Base-by-base conservation (phyloP, 2,888 invertebrate species). In the Electrophaes corylata region DNA sequence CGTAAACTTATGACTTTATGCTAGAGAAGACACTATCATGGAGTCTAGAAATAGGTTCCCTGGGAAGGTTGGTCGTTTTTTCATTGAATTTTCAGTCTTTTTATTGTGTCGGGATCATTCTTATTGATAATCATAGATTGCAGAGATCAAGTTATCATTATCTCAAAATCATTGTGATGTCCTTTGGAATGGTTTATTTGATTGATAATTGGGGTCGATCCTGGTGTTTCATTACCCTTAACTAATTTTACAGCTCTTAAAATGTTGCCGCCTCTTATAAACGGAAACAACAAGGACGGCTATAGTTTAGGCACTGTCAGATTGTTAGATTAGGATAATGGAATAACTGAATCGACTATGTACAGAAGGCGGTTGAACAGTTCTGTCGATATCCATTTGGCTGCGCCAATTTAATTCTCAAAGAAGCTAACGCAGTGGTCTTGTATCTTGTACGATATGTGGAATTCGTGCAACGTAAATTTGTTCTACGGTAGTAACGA, bases 81-180 rank as follows among this genome's bases (percentile, higher is more conserved):
- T 29, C 2, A 29, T 29, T 2, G 1, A 10, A 29, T 44, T 62
- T 69, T 41, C 20, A 56, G 58, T 53, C 51, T 44, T 37, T 18
- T 60, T n/a, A 53, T 47, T 65, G 62, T 65, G 62, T 53, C 53
- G 60, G 58, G 5, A 18, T 40, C 49, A 49, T 49, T 12, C 4
- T 12, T 29, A 48, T 49, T 4, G 33, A 35, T 43, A 43, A 19
- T 41, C 19, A 46, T 12, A 35, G 46, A 20, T 35, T 8, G 35
- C 35, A 23, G 35, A 11, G 35, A 37, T 23, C 20, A 35, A 35
- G 46, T 46, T 46, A 18, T 31, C 56, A 56, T 57, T 54, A 57
- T 48, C 43, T 46, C 20, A 47, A 35, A 16, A 18, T 37, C 50
- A 49, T 55, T 47, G 50, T 61, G n/a, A 6, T 37, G 52, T 52